phyloP scores from a whole-genome alignment of 2,113 vertebrate genomes.

The Psettodes erumei region DNA sequence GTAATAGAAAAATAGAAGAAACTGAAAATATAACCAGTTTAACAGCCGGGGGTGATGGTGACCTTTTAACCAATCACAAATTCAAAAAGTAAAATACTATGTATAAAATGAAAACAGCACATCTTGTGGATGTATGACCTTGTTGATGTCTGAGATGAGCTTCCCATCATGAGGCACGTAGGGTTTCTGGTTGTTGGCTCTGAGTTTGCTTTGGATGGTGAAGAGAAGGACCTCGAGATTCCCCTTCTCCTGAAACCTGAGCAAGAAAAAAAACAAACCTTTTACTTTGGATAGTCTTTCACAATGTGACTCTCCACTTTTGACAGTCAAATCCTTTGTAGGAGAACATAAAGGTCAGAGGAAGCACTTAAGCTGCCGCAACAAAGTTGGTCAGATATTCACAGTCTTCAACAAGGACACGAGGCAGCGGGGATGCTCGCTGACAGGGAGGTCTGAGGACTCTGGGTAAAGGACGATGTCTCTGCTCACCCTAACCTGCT shows the following conservation, averaged over 20 bases:
- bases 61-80: not conserved
- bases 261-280: not conserved
- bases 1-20: not conserved
- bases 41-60: not conserved
- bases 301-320: not conserved
- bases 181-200: conserved; percentile 93
- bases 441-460: not conserved
- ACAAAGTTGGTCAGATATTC: not conserved
- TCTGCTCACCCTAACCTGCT: not conserved
- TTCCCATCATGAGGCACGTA: conserved; percentile 92
- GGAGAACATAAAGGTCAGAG: not conserved
- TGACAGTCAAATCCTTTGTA: not conserved
- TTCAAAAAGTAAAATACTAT: not conserved
- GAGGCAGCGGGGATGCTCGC: not conserved
- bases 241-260: conserved; percentile 96
- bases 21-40: not conserved
- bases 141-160: conserved; percentile 95
- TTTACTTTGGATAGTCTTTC: not conserved
- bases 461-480: not conserved
- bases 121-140: conserved; percentile 78
- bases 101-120: not conserved
- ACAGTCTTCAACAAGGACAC: not conserved
- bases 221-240: conserved; percentile 97
- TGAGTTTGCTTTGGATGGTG: conserved; percentile 96
- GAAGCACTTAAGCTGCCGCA: not conserved